Conservation (phyloP, 2,113 vertebrate species). For the Polypterus bichir region DNA sequence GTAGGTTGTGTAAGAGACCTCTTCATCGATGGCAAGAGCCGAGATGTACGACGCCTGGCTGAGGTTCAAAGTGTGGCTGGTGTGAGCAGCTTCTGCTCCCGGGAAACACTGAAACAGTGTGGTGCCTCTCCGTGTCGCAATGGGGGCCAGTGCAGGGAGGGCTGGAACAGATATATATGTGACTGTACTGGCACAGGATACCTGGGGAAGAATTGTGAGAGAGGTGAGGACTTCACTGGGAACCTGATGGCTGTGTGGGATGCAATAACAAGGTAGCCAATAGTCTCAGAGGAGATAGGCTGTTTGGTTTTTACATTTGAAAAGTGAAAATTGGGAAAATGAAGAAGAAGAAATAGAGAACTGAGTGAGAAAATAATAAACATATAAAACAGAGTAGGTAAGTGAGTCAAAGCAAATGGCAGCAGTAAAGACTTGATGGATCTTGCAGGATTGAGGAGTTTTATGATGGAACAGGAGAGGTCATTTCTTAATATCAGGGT, state of each 20-base stretch:
- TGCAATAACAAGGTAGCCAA: no score
- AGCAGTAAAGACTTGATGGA: no score
- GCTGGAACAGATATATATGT: constrained; percentile 85
- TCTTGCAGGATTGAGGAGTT: no score
- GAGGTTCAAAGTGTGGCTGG: constrained; percentile 61
- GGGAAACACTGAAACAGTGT: constrained; percentile 69
- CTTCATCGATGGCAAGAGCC: constrained; percentile 78
- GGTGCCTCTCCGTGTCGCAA: constrained; percentile 61
- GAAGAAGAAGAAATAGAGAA: no score
- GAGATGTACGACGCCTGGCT: constrained; percentile 65
- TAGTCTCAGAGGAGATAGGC: no score
- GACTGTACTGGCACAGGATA: constrained; percentile 77
- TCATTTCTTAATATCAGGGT: no score
- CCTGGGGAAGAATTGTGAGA: constrained; percentile 69
- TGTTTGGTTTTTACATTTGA: no score
- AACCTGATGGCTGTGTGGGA: neutral
- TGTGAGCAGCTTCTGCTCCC: constrained; percentile 68
- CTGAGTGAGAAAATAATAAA: no score
- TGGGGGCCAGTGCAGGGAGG: constrained; percentile 67
- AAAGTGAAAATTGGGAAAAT: no score
- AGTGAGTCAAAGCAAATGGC: no score
- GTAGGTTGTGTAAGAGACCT: constrained; percentile 83
- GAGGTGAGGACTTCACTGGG: constrained; percentile 45
- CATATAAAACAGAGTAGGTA: no score
- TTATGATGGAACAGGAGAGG: no score